Evolutionary conservation across 2,113 vertebrate genomes (phyloP).

Genomic region (Physeter macrocephalus): DNA sequence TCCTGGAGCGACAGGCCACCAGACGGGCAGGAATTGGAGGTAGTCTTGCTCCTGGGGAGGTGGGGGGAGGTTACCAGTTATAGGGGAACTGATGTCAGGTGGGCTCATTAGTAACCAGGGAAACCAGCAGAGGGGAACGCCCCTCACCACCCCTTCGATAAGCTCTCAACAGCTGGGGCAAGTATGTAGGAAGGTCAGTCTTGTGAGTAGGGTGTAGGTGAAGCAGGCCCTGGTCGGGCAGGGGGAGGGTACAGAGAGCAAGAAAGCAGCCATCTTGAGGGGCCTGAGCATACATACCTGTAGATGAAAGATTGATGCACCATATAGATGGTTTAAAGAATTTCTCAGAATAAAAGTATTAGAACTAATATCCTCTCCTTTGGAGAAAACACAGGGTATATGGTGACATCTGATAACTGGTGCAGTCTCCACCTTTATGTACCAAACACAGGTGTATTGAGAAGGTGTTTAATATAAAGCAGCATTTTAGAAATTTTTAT

Average conservation of each 20-base stretch:
- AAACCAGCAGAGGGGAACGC: neutral
- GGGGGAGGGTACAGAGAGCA: neutral
- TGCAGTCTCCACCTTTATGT: neutral
- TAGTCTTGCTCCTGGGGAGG: neutral
- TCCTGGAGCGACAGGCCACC: neutral
- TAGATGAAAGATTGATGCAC: neutral
- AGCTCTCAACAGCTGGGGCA: neutral
- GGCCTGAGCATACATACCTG: neutral
- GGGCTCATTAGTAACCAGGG: neutral
- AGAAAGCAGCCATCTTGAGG: neutral
- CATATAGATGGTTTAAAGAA: neutral
- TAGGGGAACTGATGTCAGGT: neutral
- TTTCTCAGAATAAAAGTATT: neutral
- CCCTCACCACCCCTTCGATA: neutral
- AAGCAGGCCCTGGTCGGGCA: neutral
- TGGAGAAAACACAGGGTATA: neutral
- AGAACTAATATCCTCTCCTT: neutral
- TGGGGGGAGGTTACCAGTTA: neutral
- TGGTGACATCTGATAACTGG: neutral
- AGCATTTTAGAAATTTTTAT: neutral
- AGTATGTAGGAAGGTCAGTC: neutral
- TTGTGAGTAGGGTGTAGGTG: neutral
- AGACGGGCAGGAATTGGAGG: neutral
- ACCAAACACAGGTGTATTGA: neutral
- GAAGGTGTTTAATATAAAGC: neutral